phyloP scores from a whole-genome alignment of 1,140 invertebrate species.

The Pararge aegeria region DNA sequence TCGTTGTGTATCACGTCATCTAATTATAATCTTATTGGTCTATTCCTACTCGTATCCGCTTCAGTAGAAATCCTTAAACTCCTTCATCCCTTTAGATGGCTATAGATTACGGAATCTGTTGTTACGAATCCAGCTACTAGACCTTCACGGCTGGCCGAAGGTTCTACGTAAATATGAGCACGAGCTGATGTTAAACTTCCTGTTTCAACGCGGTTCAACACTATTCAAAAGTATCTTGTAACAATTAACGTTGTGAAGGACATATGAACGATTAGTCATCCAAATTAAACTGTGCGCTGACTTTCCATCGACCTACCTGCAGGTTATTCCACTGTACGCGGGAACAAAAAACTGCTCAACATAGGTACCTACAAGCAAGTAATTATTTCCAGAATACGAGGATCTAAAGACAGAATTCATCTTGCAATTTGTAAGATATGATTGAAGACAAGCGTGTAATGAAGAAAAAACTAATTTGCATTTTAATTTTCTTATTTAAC shows the following conservation, averaged over 20 bases:
- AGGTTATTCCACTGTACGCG: constrained; percentile 62
- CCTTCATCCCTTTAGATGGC: too few relatives aligned
- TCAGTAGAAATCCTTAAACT: too few relatives aligned
- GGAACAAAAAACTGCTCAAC: constrained; percentile 56
- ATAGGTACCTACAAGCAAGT: constrained; percentile 18
- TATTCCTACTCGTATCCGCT: too few relatives aligned
- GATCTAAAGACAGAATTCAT: constrained; percentile 15
- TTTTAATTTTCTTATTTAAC: neutral
- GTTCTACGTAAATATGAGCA: neutral
- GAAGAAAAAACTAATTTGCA: neutral
- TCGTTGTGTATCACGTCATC: too few relatives aligned
- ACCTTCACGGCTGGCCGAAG: neutral
- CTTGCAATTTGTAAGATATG: constrained; percentile 4
- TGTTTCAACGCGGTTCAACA: neutral
- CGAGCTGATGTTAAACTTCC: neutral
- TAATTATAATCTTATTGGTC: too few relatives aligned
- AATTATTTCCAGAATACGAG: constrained; percentile 45
- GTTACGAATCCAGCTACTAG: neutral
- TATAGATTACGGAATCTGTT: neutral
- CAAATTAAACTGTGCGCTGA: constrained; percentile 46
- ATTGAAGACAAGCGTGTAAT: neutral
- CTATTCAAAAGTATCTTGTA: neutral
- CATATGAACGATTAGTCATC: constrained; percentile 39
- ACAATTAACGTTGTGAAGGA: constrained; percentile 10
- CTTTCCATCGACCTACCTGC: constrained; percentile 64